phyloP scores from a whole-genome alignment of 2,113 vertebrate genomes.

The Lutjanus erythropterus region DNA sequence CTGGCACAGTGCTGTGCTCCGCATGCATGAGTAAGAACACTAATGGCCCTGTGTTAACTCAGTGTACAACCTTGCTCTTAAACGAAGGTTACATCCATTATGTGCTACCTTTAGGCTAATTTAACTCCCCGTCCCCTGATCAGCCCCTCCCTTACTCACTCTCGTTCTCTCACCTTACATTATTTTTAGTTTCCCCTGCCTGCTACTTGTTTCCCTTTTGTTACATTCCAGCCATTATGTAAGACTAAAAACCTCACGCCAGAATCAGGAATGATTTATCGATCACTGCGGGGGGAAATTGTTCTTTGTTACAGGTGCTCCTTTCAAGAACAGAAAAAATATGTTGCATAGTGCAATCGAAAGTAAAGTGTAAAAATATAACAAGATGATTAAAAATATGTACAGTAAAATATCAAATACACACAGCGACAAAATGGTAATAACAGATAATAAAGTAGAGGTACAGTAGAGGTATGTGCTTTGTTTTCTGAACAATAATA shows the following conservation, averaged over 20 bases:
- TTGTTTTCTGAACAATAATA: too few relatives aligned
- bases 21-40: neutral
- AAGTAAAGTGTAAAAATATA: too few relatives aligned
- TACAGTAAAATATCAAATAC: too few relatives aligned
- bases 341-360: too few relatives aligned
- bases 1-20: neutral
- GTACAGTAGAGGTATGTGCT: too few relatives aligned
- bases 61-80: slow-evolving; percentile 45
- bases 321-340: too few relatives aligned
- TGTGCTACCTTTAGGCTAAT: slow-evolving; percentile 65
- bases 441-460: too few relatives aligned
- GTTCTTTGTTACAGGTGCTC: too few relatives aligned
- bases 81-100: slow-evolving; percentile 71
- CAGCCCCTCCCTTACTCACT: neutral
- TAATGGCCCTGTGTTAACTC: slow-evolving; percentile 46
- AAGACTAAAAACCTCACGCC: neutral
- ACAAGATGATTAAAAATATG: too few relatives aligned
- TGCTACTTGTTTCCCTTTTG: neutral
- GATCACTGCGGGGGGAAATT: too few relatives aligned
- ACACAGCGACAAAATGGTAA: too few relatives aligned
- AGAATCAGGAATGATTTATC: too few relatives aligned
- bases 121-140: slow-evolving; percentile 11
- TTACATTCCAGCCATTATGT: neutral
- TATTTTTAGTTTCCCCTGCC: neutral
- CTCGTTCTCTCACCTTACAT: neutral